Evolutionary conservation across 64 coral and sea anemone species (phyloP).

Genomic region (Porites lutea): DNA sequence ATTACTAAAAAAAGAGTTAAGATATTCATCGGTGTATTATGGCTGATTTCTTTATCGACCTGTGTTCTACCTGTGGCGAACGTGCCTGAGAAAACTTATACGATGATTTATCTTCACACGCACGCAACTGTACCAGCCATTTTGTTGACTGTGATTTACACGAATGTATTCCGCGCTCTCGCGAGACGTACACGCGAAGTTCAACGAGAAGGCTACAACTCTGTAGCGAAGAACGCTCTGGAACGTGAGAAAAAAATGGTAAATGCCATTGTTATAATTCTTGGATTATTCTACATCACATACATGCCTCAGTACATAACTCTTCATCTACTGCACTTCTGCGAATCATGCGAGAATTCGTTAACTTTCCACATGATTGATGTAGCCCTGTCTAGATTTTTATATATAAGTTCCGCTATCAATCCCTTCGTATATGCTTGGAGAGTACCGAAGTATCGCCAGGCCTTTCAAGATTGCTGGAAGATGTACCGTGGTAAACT

Average conservation of each 20-base stretch:
- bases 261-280: neutral
- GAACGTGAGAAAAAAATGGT: slow-evolving; percentile 17
- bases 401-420: slow-evolving; percentile 5
- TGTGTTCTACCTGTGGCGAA: slow-evolving; percentile 1
- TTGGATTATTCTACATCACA: slow-evolving; percentile 13
- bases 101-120: slow-evolving; percentile 24
- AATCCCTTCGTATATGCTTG: slow-evolving; percentile 30
- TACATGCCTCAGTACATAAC: slow-evolving; percentile 37
- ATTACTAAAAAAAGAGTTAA: slow-evolving; percentile 16
- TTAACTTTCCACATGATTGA: slow-evolving; percentile 45
- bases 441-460: slow-evolving; percentile 33
- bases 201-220: neutral
- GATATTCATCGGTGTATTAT: slow-evolving; percentile 1
- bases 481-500: neutral
- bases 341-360: neutral
- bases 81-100: slow-evolving; percentile 5
- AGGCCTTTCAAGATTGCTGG: slow-evolving; percentile 6
- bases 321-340: slow-evolving; percentile 27
- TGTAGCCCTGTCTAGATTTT: slow-evolving; percentile 12
- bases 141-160: slow-evolving; percentile 8
- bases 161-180: slow-evolving; percentile 23
- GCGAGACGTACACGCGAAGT: slow-evolving; percentile 39
- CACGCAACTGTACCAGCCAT: slow-evolving; percentile 9
- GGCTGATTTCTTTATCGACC: neutral
- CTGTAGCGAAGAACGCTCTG: neutral